Evolutionary conservation across 2,113 vertebrate species (phyloP).

Genomic region (Syngnathus typhle): DNA sequence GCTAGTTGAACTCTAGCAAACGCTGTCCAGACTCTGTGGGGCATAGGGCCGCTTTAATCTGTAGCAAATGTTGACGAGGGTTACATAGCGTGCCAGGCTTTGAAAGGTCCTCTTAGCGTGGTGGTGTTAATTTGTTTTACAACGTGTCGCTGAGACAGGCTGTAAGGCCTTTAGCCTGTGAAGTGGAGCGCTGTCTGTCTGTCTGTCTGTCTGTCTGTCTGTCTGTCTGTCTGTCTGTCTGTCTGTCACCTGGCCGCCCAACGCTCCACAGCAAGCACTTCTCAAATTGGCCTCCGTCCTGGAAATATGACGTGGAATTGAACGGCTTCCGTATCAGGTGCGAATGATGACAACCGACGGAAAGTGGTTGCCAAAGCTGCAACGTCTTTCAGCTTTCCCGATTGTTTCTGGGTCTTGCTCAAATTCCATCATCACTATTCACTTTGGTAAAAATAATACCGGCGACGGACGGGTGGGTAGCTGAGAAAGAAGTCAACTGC

Average conservation of each 20-base stretch:
- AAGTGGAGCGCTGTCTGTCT: conserved; percentile 33
- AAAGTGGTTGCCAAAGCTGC: background rate
- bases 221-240: conserved; percentile 41
- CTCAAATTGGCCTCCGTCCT: background rate
- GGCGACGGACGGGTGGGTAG: background rate
- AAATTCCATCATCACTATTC: background rate
- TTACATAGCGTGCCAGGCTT: conserved; percentile 45
- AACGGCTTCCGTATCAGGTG: too few relatives aligned
- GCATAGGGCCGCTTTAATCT: conserved; percentile 31
- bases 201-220: conserved; percentile 41
- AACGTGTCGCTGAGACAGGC: conserved; percentile 64
- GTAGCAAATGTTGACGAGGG: conserved; percentile 46
- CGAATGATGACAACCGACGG: background rate
- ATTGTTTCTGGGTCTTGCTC: background rate
- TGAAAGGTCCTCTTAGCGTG: conserved; percentile 50
- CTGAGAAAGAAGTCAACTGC: background rate
- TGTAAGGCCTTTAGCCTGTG: conserved; percentile 60
- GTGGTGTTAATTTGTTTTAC: conserved; percentile 73
- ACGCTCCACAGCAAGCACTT: background rate
- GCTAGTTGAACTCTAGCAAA: background rate
- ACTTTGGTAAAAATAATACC: conserved; percentile 1
- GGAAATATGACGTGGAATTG: background rate
- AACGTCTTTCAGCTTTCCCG: background rate
- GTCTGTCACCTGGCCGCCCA: conserved; percentile 29
- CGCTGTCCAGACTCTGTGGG: conserved; percentile 17